Conservation (phyloP, 2,888 invertebrate species). For the Hypena proboscidalis region DNA sequence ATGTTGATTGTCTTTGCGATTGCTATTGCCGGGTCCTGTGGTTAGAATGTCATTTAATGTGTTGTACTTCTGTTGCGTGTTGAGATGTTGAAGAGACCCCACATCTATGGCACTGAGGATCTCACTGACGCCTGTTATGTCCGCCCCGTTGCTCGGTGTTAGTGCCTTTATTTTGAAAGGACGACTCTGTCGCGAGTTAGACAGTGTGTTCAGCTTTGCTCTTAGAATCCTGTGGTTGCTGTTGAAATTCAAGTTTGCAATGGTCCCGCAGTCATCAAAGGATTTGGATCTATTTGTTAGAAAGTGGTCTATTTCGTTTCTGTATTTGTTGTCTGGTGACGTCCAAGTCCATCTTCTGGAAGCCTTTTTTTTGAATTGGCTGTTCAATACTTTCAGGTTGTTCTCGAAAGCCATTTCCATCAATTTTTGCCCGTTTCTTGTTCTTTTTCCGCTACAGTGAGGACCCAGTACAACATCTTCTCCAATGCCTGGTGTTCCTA, state of each 20-base stretch:
- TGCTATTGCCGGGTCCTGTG: too few relatives aligned
- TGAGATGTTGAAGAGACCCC: too few relatives aligned
- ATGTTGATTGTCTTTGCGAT: too few relatives aligned
- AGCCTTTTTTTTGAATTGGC: neutral
- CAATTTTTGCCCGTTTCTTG: neutral
- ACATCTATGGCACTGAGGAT: too few relatives aligned
- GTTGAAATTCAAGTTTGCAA: neutral
- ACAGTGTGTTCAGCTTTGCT: neutral
- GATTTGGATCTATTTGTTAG: neutral
- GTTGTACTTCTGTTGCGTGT: too few relatives aligned
- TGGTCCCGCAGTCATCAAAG: neutral
- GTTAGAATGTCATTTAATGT: too few relatives aligned
- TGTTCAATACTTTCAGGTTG: neutral
- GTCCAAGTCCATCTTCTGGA: conserved; percentile 4
- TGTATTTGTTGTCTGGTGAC: neutral
- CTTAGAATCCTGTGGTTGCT: neutral
- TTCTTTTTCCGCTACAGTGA: neutral
- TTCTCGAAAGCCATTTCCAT: neutral
- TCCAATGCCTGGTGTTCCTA: neutral
- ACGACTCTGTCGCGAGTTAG: too few relatives aligned
- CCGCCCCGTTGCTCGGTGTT: too few relatives aligned
- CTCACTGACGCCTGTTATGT: too few relatives aligned
- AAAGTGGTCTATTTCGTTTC: conserved; percentile 1
- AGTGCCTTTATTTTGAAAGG: too few relatives aligned
- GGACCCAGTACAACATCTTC: conserved; percentile 2